A percentile compares a stretch with the other conserved stretches of the same genome.
Evolutionary conservation across 2,888 invertebrate genomes (phyloP).

Genomic region (Embidobia sp.): DNA sequence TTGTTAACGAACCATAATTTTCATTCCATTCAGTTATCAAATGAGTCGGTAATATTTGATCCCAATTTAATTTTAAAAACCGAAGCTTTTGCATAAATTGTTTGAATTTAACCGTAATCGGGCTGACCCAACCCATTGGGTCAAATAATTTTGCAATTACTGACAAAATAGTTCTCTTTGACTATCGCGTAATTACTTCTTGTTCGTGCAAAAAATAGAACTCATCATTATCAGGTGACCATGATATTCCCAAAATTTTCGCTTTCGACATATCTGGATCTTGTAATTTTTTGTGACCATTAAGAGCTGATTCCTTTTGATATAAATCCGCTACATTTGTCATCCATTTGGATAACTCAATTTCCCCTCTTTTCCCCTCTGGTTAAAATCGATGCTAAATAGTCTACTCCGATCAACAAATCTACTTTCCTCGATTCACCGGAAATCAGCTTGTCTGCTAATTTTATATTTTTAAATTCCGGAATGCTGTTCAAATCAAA

Average conservation of each 20-base stretch:
- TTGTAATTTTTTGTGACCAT: not conserved
- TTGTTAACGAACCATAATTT: not conserved
- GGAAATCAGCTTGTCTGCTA: too few relatives aligned
- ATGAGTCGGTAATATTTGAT: not conserved
- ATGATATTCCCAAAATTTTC: constrained; percentile 1
- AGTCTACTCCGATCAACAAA: not conserved
- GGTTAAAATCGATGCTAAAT: not conserved
- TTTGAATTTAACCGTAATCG: not conserved
- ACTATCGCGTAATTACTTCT: not conserved
- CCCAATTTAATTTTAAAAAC: not conserved
- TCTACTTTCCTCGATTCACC: too few relatives aligned
- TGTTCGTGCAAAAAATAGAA: not conserved
- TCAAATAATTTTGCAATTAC: not conserved
- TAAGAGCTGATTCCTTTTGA: not conserved
- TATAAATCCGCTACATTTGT: not conserved
- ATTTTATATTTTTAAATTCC: too few relatives aligned
- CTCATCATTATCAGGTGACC: not conserved
- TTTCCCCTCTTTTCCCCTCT: not conserved
- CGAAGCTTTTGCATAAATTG: too few relatives aligned
- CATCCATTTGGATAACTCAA: not conserved
- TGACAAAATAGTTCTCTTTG: not conserved
- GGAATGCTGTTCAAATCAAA: too few relatives aligned
- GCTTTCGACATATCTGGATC: not conserved
- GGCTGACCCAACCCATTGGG: not conserved
- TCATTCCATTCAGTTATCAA: not conserved